Conservation (phyloP, 1,140 invertebrate species). For the Anastatus disparis region DNA sequence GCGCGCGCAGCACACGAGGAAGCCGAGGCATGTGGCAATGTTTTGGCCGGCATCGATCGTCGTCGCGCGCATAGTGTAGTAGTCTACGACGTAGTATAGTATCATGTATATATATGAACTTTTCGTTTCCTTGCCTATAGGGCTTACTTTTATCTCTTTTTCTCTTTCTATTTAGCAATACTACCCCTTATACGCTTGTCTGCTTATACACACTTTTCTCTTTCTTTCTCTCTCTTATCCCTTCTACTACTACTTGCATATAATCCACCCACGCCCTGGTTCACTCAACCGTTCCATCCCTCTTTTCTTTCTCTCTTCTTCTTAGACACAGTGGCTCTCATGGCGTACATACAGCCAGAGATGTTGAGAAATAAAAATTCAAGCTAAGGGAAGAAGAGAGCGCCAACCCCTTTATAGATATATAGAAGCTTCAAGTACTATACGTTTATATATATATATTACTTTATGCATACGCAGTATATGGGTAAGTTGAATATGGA, state of each 20-base stretch:
- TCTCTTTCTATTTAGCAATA: no score
- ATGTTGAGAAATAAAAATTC: no score
- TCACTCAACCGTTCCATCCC: slow-evolving; percentile 61
- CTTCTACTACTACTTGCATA: slow-evolving; percentile 49
- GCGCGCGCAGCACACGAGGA: slow-evolving; percentile 35
- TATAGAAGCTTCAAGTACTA: no score
- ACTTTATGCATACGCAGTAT: no score
- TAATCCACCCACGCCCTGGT: slow-evolving; percentile 63
- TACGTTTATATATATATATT: no score
- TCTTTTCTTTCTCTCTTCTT: no score
- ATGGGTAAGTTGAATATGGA: no score
- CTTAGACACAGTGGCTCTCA: slow-evolving; percentile 59
- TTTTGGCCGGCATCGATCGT: slow-evolving; percentile 66
- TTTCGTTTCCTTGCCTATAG: no score
- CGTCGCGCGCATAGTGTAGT: neutral
- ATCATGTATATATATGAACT: no score
- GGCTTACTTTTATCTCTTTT: no score
- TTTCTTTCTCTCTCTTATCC: slow-evolving; percentile 22
- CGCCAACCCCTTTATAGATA: slow-evolving; percentile 30
- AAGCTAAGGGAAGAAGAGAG: neutral
- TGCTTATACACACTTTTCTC: slow-evolving; percentile 33
- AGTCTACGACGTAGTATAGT: slow-evolving; percentile 56
- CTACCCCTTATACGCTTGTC: no score
- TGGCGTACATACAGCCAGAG: no score
- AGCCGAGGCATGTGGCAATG: slow-evolving; percentile 65